phyloP scores from a whole-genome alignment of 2,888 invertebrate genomes.

The Harpalus rufipes region DNA sequence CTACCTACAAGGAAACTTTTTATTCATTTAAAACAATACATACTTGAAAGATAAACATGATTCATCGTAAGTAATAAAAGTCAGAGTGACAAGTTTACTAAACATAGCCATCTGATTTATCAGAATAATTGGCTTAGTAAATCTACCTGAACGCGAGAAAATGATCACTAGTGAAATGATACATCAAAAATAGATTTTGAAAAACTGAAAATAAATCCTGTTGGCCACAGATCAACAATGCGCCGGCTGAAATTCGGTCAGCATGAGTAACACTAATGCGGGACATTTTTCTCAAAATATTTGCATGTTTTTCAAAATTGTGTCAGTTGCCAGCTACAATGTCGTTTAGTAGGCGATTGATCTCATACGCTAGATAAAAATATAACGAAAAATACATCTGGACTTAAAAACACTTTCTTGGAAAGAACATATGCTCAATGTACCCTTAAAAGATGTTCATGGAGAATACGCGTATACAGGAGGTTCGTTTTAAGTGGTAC shows the following conservation, averaged over 20 bases:
- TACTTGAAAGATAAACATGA: background rate
- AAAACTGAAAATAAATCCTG: slow-evolving; percentile 44
- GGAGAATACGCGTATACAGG: too few species aligned
- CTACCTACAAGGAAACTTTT: too few species aligned
- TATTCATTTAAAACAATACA: background rate
- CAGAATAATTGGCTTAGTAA: background rate
- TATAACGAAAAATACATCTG: slow-evolving; percentile 6
- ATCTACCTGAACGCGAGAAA: slow-evolving; percentile 13
- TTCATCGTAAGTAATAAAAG: background rate
- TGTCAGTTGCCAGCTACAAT: slow-evolving; percentile 29
- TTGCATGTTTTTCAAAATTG: slow-evolving; percentile 40
- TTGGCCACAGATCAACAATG: slow-evolving; percentile 54
- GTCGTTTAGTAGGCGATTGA: slow-evolving; percentile 6
- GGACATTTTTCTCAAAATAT: slow-evolving; percentile 39
- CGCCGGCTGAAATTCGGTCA: slow-evolving; percentile 60
- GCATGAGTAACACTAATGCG: slow-evolving; percentile 50
- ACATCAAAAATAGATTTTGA: slow-evolving; percentile 47
- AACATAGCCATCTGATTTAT: background rate
- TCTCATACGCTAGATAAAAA: slow-evolving; percentile 16
- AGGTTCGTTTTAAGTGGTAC: too few species aligned
- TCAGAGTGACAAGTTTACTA: background rate
- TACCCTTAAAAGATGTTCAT: too few species aligned
- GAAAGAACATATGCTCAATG: too few species aligned
- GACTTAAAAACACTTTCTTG: background rate
- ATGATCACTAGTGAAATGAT: slow-evolving; percentile 23